phyloP scores from a whole-genome alignment of 30 jellyfish, hydroid and myxozoan species.

The Chironex yamaguchii region DNA sequence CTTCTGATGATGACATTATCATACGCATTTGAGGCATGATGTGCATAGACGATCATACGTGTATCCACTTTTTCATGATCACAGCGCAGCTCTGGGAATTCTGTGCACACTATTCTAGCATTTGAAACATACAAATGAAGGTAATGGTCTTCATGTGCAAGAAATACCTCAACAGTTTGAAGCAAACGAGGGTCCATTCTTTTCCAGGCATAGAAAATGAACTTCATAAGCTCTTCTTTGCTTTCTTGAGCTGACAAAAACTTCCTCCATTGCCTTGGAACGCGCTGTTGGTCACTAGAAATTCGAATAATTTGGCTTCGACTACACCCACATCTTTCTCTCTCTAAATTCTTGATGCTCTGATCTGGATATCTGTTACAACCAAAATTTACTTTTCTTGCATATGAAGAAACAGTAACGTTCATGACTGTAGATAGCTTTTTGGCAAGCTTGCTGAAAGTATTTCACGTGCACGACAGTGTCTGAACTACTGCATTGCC shows the following conservation, averaged over 20 bases:
- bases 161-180: constrained; percentile 31
- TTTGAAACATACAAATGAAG: constrained; percentile 18
- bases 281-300: constrained; percentile 44
- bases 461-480: constrained; percentile 12
- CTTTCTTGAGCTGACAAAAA: constrained; percentile 65
- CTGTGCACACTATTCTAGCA: constrained; percentile 27
- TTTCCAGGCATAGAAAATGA: constrained; percentile 53
- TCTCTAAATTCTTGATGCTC: constrained; percentile 70
- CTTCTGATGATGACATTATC: constrained; percentile 51
- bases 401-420: constrained; percentile 19
- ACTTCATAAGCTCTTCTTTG: constrained; percentile 63
- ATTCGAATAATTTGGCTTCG: constrained; percentile 41
- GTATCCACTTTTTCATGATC: constrained; percentile 88
- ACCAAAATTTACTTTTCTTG: constrained; percentile 64
- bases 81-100: constrained; percentile 54
- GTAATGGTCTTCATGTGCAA: constrained; percentile 53
- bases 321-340: constrained; percentile 63
- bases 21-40: constrained; percentile 65
- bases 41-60: constrained; percentile 62
- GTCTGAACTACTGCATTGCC: constrained; percentile 73
- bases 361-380: constrained; percentile 64
- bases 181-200: constrained; percentile 1
- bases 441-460: constrained; percentile 50
- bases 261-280: constrained; percentile 69
- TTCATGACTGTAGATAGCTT: constrained; percentile 4